Base-by-base conservation (phyloP, 2,113 vertebrate genomes). In the Hipposideros armiger region DNA sequence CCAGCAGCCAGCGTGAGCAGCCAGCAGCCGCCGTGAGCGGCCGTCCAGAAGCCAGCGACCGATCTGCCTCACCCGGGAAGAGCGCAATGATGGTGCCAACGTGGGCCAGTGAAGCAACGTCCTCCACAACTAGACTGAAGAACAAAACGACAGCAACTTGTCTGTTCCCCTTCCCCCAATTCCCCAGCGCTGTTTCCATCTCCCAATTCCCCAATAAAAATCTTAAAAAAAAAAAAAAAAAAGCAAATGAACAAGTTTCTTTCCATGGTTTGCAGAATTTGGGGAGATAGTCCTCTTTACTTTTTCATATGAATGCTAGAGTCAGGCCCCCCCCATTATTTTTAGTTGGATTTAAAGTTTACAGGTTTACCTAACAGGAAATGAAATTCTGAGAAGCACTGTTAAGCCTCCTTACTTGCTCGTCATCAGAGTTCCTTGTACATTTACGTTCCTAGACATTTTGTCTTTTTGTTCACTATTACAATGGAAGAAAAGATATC, bases 281-380 rank as follows among this genome's bases (percentile, higher is more conserved):
- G 9, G 32, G 30, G 28, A 9, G 64, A 45, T 54, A 69, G 52
- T 28, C 47, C 83, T 87, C 19, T 83, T 90, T 78, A 26, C 2
- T 72, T 95, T 90, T 90, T 62, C 50, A 56, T 14, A 20, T 42
- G 24, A 90, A 60, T 16, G 5, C 36, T 76, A 72, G 40, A 85
- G 45, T 77, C 17, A 50, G 14, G 5, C 47, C 45, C 47, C 13
- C 47, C 47, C 11, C 24, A 67, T 69, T 81, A 73, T 47, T 86
- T 81, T 95, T 50, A 77, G 54, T 11, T 90, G 45, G n/a, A 77
- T 84, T 95, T 67, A 67, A 77, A 77, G 26, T 72, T 45, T 82
- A 83, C 17, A 89, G 89, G 69, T 58, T 83, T 78, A 67, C 76
- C 40, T 86, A 86, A 72, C 19, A 85, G 78, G 73, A 82, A 72